Evolutionary conservation across 1,140 invertebrate genomes (phyloP), one percentile per base, ranked within the genome.

Genomic region (Tribolium castaneum): DNA sequence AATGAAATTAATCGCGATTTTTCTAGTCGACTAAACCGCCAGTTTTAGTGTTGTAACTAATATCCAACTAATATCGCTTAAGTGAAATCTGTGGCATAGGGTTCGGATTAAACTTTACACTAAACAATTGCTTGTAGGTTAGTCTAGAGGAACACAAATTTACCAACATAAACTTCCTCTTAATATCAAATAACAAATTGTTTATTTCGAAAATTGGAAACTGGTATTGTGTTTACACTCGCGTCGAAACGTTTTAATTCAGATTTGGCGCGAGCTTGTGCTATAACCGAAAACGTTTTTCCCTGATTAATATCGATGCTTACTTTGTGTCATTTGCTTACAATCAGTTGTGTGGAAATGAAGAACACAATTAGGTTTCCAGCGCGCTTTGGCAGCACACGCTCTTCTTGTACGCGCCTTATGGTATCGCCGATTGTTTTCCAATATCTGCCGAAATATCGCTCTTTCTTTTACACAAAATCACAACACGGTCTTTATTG

Each of bases 401-500:
- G 59, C 59, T 66, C 19, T 62, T 30, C 56, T 62, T 62, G 59
- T 39, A 66, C 59, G 59, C 59, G 59, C 59, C 59, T 66, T 66
- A 66, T 66, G 59, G 59, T 66, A 66, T 66, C 59, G 34, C 34
- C 59, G 34, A 66, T 66, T 66, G 59, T 66, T 66, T 66, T 66
- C 59, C 59, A 66, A 66, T 66, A 66, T 66, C 59, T 66, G n/a
- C 59, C 34, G 59, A 66, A 66, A 66, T 66, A 66, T 66, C 70
- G 45, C 10, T 35, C 19, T 72, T 72, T 39, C 50, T 72, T 72
- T 50, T 72, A 72, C 70, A 52, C 39, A 72, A 72, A 72, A 72
- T 72, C 70, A 72, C 70, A 66, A 76, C 54, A 49, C 12, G 49
- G 59, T 66, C 59, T 66, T 66, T 66, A 66, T 66, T 66, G 59